These are phyloP conservation scores for Itoplectis maculator DNA, from an alignment of 2,888 invertebrate species.

Conservation along the genomic window DNA sequence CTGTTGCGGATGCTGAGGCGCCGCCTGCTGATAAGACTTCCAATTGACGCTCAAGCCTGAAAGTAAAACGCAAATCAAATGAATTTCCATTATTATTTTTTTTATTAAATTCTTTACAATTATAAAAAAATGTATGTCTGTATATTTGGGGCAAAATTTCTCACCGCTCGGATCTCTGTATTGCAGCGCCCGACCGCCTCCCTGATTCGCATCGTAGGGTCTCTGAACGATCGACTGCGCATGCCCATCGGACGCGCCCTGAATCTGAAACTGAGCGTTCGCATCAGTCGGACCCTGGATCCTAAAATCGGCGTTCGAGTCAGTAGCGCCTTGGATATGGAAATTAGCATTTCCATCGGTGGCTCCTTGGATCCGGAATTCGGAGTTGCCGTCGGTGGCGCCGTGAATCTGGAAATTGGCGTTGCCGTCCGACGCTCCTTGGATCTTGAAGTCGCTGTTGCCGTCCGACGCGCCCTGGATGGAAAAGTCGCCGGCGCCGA, in stretches of 20 bases:
- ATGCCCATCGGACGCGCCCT: conserved; percentile 72
- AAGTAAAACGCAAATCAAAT: not conserved
- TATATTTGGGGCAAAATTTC: no score
- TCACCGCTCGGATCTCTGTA: conserved; percentile 81
- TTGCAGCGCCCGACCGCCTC: conserved; percentile 74
- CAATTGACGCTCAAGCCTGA: conserved; percentile 81
- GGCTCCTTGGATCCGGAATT: conserved; percentile 80
- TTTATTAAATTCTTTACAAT: no score
- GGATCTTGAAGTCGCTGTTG: conserved; percentile 72
- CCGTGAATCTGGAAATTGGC: conserved; percentile 79
- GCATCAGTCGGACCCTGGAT: conserved; percentile 70
- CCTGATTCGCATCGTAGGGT: conserved; percentile 74
- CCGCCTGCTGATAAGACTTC: conserved; percentile 78
- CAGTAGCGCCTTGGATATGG: conserved; percentile 77
- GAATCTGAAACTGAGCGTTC: conserved; percentile 70
- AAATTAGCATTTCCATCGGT: conserved; percentile 76
- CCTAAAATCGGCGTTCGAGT: conserved; percentile 74
- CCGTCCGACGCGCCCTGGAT: conserved; percentile 63
- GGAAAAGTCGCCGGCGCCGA: conserved; percentile 74
- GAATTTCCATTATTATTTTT: no score
- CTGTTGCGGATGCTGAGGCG: conserved; percentile 65
- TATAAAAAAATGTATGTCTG: no score
- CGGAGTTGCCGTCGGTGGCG: conserved; percentile 78
- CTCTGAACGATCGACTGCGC: conserved; percentile 73
- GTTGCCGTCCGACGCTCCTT: conserved; percentile 78